Conservation (phyloP, 2,888 invertebrate species). For the Trichogramma evanescens region DNA sequence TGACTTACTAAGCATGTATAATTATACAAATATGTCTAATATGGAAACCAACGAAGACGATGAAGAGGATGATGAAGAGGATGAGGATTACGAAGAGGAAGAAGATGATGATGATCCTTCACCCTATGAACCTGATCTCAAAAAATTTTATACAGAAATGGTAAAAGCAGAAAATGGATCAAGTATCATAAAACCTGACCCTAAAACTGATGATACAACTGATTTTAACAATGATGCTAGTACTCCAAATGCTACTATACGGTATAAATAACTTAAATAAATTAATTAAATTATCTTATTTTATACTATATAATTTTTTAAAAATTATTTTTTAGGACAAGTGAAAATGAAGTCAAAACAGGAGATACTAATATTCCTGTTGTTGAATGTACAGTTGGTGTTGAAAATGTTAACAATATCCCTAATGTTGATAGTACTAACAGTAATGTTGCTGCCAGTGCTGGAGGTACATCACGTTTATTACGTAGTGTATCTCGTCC, state of each 20-base stretch:
- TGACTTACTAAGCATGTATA: constrained; percentile 84
- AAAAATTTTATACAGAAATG: constrained; percentile 45
- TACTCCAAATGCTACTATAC: no score
- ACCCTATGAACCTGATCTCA: constrained; percentile 37
- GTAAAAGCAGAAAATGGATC: constrained; percentile 31
- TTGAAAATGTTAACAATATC: background rate
- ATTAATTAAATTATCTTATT: no score
- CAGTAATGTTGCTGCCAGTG: constrained; percentile 23
- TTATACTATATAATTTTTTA: background rate
- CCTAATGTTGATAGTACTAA: constrained; percentile 1
- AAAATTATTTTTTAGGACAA: no score
- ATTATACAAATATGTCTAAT: constrained; percentile 53
- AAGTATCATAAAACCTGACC: constrained; percentile 4
- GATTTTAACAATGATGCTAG: no score
- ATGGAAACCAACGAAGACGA: constrained; percentile 43
- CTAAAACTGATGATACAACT: constrained; percentile 17
- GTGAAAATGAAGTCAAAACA: no score
- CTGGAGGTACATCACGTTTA: constrained; percentile 42
- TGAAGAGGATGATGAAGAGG: constrained; percentile 39
- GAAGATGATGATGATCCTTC: constrained; percentile 40
- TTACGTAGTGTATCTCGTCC: constrained; percentile 59
- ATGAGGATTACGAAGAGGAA: constrained; percentile 45
- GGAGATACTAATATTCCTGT: background rate
- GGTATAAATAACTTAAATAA: no score
- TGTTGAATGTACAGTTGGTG: constrained; percentile 1